Evolutionary conservation across 2,888 invertebrate genomes (phyloP).

Genomic region (Tenodera sinensis): DNA sequence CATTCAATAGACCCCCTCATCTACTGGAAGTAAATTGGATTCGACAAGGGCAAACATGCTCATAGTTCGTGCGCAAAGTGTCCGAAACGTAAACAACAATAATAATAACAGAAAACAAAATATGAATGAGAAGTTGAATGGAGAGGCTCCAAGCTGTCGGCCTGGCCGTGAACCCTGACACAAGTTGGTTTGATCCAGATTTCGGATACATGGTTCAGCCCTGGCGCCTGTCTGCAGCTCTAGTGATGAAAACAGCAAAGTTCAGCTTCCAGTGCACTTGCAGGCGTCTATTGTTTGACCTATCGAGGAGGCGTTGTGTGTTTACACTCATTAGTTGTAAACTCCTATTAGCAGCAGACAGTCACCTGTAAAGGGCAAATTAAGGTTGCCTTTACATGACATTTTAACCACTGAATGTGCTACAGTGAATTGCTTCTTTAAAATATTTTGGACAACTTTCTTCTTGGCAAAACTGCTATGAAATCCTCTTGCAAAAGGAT

Average conservation of each 20-base stretch:
- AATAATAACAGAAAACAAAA: background rate
- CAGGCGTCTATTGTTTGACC: background rate
- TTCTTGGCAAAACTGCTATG: too few species aligned
- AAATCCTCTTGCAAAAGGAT: too few species aligned
- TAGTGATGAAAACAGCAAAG: background rate
- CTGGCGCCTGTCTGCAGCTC: background rate
- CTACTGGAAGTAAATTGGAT: background rate
- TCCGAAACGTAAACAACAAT: background rate
- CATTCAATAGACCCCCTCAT: background rate
- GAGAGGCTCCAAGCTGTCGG: background rate
- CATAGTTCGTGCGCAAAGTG: too few species aligned
- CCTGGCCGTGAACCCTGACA: background rate
- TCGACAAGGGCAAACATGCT: background rate
- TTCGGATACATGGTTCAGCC: background rate
- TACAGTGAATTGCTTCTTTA: too few species aligned
- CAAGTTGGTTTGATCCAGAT: background rate
- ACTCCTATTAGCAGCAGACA: too few species aligned
- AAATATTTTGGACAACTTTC: too few species aligned
- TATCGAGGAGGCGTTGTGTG: background rate
- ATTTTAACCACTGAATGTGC: too few species aligned
- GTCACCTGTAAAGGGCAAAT: too few species aligned
- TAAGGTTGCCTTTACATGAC: too few species aligned
- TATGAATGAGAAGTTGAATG: background rate
- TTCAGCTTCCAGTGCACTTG: background rate
- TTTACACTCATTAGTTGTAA: too few species aligned